These are phyloP conservation scores for Limanda limanda DNA, from an alignment of 2,113 vertebrate species.

Conservation along the genomic window DNA sequence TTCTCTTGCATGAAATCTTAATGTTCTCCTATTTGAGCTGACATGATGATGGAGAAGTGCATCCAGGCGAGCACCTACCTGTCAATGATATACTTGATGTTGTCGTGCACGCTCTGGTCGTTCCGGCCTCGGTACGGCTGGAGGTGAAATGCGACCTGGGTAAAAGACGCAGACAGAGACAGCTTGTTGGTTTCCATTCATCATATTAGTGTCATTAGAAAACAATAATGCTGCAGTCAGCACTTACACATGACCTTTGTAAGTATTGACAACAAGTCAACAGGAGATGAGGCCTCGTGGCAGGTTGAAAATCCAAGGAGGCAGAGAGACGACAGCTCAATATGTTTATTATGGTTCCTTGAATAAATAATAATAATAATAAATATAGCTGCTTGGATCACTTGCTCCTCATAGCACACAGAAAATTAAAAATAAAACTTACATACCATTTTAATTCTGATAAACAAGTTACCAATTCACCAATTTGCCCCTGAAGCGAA, in stretches of 20 bases:
- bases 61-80: conserved; percentile 79
- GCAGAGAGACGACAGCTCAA: background rate
- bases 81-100: conserved; percentile 93
- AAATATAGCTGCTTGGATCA: too few species aligned
- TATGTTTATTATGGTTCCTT: too few species aligned
- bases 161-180: conserved; percentile 21
- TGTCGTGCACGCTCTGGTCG: conserved; percentile 89
- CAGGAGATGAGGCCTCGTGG: background rate
- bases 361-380: too few species aligned
- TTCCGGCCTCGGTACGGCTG: conserved; percentile 89
- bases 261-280: conserved; percentile 24
- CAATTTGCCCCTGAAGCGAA: background rate
- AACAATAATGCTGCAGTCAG: conserved; percentile 27
- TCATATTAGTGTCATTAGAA: conserved; percentile 6
- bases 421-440: background rate
- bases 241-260: conserved; percentile 19
- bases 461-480: background rate
- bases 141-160: conserved; percentile 91
- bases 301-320: background rate
- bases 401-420: too few species aligned
- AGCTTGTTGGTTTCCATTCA: conserved; percentile 32
- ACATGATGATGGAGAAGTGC: conserved; percentile 9
- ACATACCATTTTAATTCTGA: background rate
- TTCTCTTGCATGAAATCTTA: conserved; percentile 40
- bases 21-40: conserved; percentile 36